These are phyloP conservation scores for Corydoras sp. DNA, from an alignment of 2,113 vertebrate species.

Conservation along the genomic window DNA sequence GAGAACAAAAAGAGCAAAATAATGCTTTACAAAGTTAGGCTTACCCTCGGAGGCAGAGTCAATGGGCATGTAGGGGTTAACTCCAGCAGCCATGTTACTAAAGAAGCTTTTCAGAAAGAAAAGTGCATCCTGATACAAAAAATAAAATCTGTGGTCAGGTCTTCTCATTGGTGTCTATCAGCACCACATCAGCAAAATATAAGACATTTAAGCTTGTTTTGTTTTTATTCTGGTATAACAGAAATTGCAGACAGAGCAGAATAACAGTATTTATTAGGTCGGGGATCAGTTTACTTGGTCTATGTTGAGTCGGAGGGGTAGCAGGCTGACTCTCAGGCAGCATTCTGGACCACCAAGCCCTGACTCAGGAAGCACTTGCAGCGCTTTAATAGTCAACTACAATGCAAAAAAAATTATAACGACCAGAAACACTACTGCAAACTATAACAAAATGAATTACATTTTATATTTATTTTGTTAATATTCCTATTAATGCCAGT, in stretches of 20 bases:
- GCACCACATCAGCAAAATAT: too few relatives aligned
- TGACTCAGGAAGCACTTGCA: constrained; percentile 78
- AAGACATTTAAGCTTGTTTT: too few relatives aligned
- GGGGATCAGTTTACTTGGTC: constrained; percentile 67
- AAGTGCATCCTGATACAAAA: constrained; percentile 73
- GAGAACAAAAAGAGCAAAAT: neutral
- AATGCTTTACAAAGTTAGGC: constrained; percentile 9
- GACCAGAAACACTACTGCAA: neutral
- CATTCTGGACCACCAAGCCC: constrained; percentile 79
- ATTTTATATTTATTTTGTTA: too few relatives aligned
- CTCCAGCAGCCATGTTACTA: constrained; percentile 73
- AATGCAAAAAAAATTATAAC: constrained; percentile 21
- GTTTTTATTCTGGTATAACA: too few relatives aligned
- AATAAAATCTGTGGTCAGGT: neutral
- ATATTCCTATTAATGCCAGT: too few relatives aligned
- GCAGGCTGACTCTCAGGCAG: constrained; percentile 80
- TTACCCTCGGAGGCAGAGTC: constrained; percentile 76
- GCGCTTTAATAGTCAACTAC: constrained; percentile 83
- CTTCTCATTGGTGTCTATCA: too few relatives aligned
- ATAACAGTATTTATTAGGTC: neutral
- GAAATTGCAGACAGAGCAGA: too few relatives aligned
- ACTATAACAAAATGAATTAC: neutral
- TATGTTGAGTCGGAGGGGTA: constrained; percentile 84
- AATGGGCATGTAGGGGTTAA: constrained; percentile 74
- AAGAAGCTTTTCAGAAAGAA: constrained; percentile 91